Evolutionary conservation across 92 coral and sea anemone species (phyloP), one percentile per base, ranked within the genome.

Genomic region (Epizoanthus scotinus): DNA sequence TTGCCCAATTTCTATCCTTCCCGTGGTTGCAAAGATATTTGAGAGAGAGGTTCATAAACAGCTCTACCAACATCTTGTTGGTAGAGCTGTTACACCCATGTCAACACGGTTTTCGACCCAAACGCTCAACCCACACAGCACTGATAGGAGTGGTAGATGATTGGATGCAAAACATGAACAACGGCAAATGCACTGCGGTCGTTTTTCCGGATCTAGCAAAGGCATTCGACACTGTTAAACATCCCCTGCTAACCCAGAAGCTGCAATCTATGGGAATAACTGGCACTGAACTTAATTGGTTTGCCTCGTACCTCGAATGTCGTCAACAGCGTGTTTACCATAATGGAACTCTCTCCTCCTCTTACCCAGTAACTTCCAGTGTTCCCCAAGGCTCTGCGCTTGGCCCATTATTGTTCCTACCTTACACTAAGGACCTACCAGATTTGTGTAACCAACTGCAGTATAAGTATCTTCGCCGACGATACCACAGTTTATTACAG

Each of bases 121-220:
- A 73, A 71, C 74, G 83, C 54, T 86, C 86, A 40, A 86, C 86
- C 1, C 90, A 86, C 22, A 86, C 86, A 34, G 90, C 90, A 54
- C 67, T 72, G 67, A 73, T 86, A 36, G 81, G 74, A 47, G 71
- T 69, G 6, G 88, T 77, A 26, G 88, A 78, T 57, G 47, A 85
- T 3, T 68, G 88, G 84, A 31, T 65, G 70, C 20, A 72, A 27
- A 79, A 60, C 85, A 80, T 86, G 70, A 83, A 69, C 63, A 78
- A 78, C 14, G 71, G 64, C 0, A 57, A 84, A 84, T 24, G 25
- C 50, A 31, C 71, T 3, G 78, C 36, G 52, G 71, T 36, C 29
- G 71, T 78, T 40, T 56, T 54, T 21, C 55, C 79, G 4, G 63
- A 78, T 34, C 54, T 85, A 12, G 85, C 74, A 10, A 70, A 85